Base-by-base conservation (phyloP, 2,888 invertebrate species). In the Drosophila lutescens region DNA sequence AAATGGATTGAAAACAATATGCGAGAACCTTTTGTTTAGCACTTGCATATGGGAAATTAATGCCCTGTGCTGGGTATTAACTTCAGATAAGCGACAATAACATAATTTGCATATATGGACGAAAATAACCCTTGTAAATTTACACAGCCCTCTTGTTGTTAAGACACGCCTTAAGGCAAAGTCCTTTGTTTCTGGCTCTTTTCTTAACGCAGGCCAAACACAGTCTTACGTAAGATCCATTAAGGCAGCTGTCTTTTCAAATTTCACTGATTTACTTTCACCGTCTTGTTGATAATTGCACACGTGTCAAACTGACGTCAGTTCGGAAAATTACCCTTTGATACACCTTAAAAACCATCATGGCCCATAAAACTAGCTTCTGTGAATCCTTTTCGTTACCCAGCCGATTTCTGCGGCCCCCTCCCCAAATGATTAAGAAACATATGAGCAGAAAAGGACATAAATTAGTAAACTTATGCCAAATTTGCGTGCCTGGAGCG, bases 391-490 rank as follows among this genome's bases (percentile, higher is more conserved):
- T 44, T 46, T 10, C 30, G 66, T 30, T 50, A 43, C 17, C 34
- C 23, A 34, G 61, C 7, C 36, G 9, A 17, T 53, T 32, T 34
- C 13, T 23, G 7, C 9, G 2, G 7, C 2, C 49, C 34, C 49
- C 10, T n/a, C 1, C 13, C 15, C 4, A 34, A 54, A 40, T 68
- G 46, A 66, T 66, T 68, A 68, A 47, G 46, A 68, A 68, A 40
- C 72, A 72, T 76, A 68, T 74, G 58, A 49, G 43, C 43, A 53
- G 20, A 57, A 47, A 71, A 34, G 69, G 75, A 57, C 56, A 63
- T 76, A 81, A 85, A 83, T 88, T 74, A 77, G 67, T 40, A 17
- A 74, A 74, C 38, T 76, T 83, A 83, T 88, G 84, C 68, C 71
- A 60, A 54, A 63, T 60, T 77, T 47, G 83, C 83, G 88, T 83